Conservation (phyloP, 2,113 vertebrate species). For the Hyperopisus bebe region DNA sequence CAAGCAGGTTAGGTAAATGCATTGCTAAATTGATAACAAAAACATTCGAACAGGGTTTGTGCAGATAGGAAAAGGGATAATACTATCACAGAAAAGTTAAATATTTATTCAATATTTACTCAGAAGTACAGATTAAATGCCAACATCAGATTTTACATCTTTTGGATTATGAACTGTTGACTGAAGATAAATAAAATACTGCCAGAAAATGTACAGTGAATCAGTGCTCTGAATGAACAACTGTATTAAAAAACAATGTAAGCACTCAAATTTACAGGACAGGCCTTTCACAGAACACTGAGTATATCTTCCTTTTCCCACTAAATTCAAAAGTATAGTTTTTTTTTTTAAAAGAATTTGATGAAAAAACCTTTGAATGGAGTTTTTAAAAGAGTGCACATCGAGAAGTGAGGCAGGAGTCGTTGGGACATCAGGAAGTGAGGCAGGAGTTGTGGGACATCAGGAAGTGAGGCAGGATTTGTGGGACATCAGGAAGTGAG, state of each 20-base stretch:
- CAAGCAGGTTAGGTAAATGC: conserved; percentile 1
- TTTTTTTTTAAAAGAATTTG: conserved; percentile 2
- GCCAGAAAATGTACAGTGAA: background rate
- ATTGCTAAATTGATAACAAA: background rate
- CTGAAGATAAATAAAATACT: conserved; percentile 15
- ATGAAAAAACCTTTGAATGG: conserved; percentile 17
- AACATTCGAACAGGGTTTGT: background rate
- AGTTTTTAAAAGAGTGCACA: background rate
- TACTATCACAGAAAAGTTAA: conserved; percentile 7
- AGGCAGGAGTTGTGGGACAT: too few species aligned
- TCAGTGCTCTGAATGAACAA: conserved; percentile 9
- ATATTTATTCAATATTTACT: conserved; percentile 18
- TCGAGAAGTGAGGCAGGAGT: too few species aligned
- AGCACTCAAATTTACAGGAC: background rate
- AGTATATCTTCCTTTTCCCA: conserved; percentile 1
- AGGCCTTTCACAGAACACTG: background rate
- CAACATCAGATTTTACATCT: background rate
- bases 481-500: too few species aligned
- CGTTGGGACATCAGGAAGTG: too few species aligned
- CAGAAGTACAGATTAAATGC: conserved; percentile 15
- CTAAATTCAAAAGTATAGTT: background rate
- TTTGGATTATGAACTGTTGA: conserved; percentile 20
- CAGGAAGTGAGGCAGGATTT: too few species aligned
- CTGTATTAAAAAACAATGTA: conserved; percentile 1
- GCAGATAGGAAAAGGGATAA: conserved; percentile 5